Percentiles rank a stretch among this genome's conserved stretches.
phyloP scores from a whole-genome alignment of 2,888 invertebrate genomes.

The Chloroclystis v-ata region DNA sequence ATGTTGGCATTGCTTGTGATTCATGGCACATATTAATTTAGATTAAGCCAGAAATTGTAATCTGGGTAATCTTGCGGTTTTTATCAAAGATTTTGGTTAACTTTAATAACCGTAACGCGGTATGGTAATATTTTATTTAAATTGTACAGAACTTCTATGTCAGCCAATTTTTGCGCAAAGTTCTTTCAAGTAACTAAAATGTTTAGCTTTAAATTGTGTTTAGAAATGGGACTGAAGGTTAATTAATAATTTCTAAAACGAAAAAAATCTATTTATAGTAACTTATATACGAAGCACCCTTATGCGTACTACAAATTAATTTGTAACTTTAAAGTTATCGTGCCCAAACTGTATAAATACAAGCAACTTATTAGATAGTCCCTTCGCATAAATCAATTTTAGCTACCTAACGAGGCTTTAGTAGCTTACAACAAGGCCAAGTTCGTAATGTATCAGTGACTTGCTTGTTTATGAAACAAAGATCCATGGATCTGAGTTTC shows the following conservation, averaged over 20 bases:
- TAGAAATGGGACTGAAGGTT: no score
- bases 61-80: not conserved
- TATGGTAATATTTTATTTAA: not conserved
- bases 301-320: no score
- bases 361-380: slow-evolving; percentile 5
- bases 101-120: not conserved
- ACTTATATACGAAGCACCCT: no score
- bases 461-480: slow-evolving; percentile 23
- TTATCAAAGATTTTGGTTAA: not conserved
- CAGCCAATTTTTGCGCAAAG: no score
- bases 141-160: no score
- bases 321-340: not conserved
- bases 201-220: no score
- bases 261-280: no score
- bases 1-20: not conserved
- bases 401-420: slow-evolving; percentile 20
- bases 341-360: not conserved
- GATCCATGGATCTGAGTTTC: slow-evolving; percentile 17
- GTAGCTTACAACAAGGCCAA: slow-evolving; percentile 26
- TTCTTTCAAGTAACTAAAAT: no score
- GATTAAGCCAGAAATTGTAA: not conserved
- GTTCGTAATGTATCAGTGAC: slow-evolving; percentile 25
- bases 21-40: not conserved
- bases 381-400: slow-evolving; percentile 28
- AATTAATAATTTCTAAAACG: no score